A percentile compares a stretch with the other conserved stretches of the same genome.
Conservation (phyloP, 2,888 invertebrate genomes). For the Polietes domitor region DNA sequence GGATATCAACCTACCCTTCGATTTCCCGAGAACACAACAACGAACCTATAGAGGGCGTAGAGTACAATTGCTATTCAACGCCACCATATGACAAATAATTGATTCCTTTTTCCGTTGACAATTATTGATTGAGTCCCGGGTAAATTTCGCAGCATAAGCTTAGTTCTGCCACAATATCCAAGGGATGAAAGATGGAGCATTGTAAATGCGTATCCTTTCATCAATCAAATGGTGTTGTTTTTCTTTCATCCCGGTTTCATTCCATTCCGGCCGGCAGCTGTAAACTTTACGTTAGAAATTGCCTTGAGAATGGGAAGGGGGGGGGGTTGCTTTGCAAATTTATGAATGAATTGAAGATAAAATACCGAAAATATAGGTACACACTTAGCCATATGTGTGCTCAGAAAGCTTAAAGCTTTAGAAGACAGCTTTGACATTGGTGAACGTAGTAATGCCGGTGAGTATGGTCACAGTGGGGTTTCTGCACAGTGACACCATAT, state of each 20-base stretch:
- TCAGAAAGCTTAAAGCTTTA: slow-evolving; percentile 43
- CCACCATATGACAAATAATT: too few relatives aligned
- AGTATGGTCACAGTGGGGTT: neutral
- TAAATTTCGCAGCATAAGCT: too few relatives aligned
- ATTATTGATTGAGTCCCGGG: too few relatives aligned
- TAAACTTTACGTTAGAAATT: slow-evolving; percentile 72
- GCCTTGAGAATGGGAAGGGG: slow-evolving; percentile 72
- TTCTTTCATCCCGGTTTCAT: neutral
- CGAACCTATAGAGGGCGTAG: too few relatives aligned
- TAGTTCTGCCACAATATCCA: too few relatives aligned
- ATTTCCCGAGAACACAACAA: neutral
- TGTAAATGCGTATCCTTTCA: neutral
- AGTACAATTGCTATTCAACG: too few relatives aligned
- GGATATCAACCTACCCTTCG: neutral
- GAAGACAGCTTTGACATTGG: neutral
- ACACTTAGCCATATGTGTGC: neutral
- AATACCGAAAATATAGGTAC: neutral
- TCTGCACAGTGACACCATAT: neutral
- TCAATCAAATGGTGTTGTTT: neutral
- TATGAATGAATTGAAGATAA: slow-evolving; percentile 60
- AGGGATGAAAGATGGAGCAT: too few relatives aligned
- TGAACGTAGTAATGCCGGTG: too few relatives aligned
- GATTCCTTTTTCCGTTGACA: too few relatives aligned
- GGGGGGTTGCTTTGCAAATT: slow-evolving; percentile 62
- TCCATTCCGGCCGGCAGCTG: slow-evolving; percentile 64